Conservation (phyloP, 2,797 vertebrate species). For the Leuciscus waleckii region DNA sequence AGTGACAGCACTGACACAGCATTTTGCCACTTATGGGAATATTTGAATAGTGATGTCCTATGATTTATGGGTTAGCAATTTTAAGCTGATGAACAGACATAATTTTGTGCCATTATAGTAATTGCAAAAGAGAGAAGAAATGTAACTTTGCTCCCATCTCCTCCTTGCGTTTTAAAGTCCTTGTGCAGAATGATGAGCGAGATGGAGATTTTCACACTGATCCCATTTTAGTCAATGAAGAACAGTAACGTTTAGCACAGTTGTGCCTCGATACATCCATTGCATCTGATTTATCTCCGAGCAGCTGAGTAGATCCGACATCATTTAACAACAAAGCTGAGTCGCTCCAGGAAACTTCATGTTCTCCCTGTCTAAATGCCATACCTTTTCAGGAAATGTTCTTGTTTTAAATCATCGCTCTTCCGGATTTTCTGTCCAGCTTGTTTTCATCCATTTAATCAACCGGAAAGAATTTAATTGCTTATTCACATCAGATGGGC, state of each 20-base stretch:
- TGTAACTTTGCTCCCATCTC: conserved; percentile 59
- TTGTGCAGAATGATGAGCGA: conserved; percentile 32
- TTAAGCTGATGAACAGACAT: conserved; percentile 68
- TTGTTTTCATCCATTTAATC: conserved; percentile 21
- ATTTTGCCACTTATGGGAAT: conserved; percentile 39
- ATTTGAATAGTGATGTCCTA: conserved; percentile 27
- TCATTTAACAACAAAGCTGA: conserved; percentile 25
- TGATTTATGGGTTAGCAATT: conserved; percentile 63
- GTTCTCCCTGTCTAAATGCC: conserved; percentile 12
- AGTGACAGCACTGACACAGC: conserved; percentile 24
- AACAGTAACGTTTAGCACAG: not conserved
- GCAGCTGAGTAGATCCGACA: conserved; percentile 23
- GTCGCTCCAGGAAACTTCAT: conserved; percentile 17
- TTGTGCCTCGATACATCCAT: conserved; percentile 21
- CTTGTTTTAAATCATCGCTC: conserved; percentile 11
- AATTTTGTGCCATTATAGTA: conserved; percentile 70
- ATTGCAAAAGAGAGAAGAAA: conserved; percentile 66
- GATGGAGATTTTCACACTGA: conserved; percentile 11
- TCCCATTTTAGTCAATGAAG: conserved; percentile 20
- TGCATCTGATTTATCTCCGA: not conserved
- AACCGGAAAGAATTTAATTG: conserved; percentile 2
- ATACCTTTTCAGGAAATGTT: conserved; percentile 33
- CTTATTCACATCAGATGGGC: conserved; percentile 27
- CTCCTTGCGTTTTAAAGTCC: conserved; percentile 40
- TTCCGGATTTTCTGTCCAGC: conserved; percentile 25